phyloP scores from a whole-genome alignment of 2,888 invertebrate species.

The Hyposoter didymator region DNA sequence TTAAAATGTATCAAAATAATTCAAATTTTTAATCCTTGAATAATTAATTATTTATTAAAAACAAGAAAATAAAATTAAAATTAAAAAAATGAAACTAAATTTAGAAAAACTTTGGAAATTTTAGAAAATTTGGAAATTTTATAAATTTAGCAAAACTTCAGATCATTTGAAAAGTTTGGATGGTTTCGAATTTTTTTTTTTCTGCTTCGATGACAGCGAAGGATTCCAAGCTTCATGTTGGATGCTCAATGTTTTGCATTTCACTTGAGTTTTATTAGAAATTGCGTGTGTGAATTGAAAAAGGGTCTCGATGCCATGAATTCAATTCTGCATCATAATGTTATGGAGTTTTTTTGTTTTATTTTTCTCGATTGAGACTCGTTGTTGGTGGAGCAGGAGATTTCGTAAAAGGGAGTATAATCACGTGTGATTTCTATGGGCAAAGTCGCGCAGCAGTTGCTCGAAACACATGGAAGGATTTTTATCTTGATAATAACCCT shows the following conservation, averaged over 20 bases:
- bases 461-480: constrained; percentile 42
- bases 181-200: not conserved
- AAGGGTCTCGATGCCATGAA: not conserved
- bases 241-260: not conserved
- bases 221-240: not conserved
- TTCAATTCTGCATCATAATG: not conserved
- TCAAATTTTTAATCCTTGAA: no score
- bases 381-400: not conserved
- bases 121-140: no score
- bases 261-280: not conserved
- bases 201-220: not conserved
- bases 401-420: not conserved
- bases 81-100: no score
- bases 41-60: no score
- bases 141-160: no score
- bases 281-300: not conserved
- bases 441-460: constrained; percentile 12
- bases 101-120: no score
- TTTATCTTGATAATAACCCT: constrained; percentile 56
- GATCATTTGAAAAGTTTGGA: no score
- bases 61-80: no score
- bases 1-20: no score
- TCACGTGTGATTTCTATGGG: constrained; percentile 29
- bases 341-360: not conserved
- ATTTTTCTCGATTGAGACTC: not conserved